phyloP scores from a whole-genome alignment of 2,113 vertebrate genomes.

The Pluvianellus socialis region DNA sequence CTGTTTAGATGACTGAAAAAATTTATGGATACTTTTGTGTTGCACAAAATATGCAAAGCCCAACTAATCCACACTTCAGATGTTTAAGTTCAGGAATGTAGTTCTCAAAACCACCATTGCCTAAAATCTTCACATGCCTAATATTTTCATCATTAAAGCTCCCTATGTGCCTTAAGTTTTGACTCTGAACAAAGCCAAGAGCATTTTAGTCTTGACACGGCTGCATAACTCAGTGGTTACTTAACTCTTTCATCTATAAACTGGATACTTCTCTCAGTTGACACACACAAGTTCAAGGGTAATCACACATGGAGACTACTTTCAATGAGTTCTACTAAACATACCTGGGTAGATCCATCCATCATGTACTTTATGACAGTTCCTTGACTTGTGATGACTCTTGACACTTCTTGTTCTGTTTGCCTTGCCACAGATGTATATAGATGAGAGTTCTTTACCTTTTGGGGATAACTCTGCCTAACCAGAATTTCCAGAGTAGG shows the following conservation, averaged over 20 bases:
- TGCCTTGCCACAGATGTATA: slow-evolving; percentile 42
- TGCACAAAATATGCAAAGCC: neutral
- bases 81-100: neutral
- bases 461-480: slow-evolving; percentile 83
- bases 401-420: slow-evolving; percentile 78
- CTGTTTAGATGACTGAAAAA: neutral
- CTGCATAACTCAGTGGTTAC: neutral
- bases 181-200: neutral
- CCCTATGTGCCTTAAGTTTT: neutral
- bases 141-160: neutral
- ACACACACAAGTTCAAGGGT: neutral
- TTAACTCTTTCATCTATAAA: neutral
- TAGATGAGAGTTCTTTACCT: slow-evolving; percentile 48
- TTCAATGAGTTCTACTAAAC: neutral
- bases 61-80: neutral
- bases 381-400: slow-evolving; percentile 84
- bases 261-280: neutral
- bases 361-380: slow-evolving; percentile 84
- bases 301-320: neutral
- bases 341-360: slow-evolving; percentile 88
- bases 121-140: neutral
- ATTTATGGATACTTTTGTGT: neutral
- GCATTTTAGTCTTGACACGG: neutral
- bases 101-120: neutral
- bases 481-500: slow-evolving; percentile 73